Base-by-base conservation (phyloP, 2,888 invertebrate species). In the Lasioglossum morio region DNA sequence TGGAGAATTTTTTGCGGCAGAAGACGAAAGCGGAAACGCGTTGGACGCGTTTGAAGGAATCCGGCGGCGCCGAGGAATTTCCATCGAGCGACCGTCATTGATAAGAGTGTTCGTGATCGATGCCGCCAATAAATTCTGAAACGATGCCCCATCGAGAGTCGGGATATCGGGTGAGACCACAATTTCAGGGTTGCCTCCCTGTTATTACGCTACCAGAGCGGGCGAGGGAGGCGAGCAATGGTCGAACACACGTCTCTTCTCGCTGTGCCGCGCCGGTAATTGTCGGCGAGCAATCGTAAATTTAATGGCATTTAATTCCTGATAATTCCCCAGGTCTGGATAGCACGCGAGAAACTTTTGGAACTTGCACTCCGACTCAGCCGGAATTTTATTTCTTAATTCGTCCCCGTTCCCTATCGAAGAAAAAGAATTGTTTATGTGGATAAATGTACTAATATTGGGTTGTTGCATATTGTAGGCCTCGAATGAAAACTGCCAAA, bases 271-370 rank as follows among this genome's bases (percentile, higher is more conserved):
- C 66, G 79, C 69, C 74, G 80, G 84, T 89, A 90, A 90, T 90
- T 86, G 87, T 78, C 87, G 88, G 88, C 90, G 90, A 87, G 87
- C 90, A 93, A 91, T 92, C 92, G 92, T 88, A 92, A 91, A 93
- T 93, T 92, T 92, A 92, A 92, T 92, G 88, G 91, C 90, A 90
- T 93, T 94, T 93, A 93, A 93, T 93, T 93, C 92, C 91, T 88
- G 90, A 92, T 92, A 91, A 93, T 93, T 92, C 89, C 77, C 77
- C 40, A 19, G 27, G 43, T 16, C 16, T 23, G 43, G 7, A 7
- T 43, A 16, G 46, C 46, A 27, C 46, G 46, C 72, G 46, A 46
- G 72, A 72, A 27, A 72, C 16, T 46, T 72, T 60, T 30, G 72
- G 43, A 30, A 30, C 46, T 46, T 46, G n/a, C 27, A 1, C 14